Evolutionary conservation across 2,113 vertebrate species (phyloP).

Genomic region (Myiagra hebetior): DNA sequence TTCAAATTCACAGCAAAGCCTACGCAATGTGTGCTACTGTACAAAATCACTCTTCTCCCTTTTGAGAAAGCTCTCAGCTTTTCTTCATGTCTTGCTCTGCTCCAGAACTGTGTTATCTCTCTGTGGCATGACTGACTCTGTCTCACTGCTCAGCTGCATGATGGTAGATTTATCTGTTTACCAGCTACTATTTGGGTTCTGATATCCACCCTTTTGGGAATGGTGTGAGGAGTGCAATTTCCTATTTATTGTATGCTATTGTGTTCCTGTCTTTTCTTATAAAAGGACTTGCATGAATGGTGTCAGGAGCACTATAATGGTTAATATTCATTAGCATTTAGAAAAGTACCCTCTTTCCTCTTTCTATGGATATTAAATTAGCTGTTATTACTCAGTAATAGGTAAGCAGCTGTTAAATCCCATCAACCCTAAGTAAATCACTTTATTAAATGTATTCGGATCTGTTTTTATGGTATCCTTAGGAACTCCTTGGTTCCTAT

Average conservation of each 20-base stretch:
- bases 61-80: not conserved
- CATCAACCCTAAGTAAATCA: constrained; percentile 54
- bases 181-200: constrained; percentile 38
- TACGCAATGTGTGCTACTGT: not conserved
- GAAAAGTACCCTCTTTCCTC: not conserved
- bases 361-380: constrained; percentile 57
- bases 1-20: constrained; percentile 28
- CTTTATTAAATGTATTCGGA: constrained; percentile 34
- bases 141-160: constrained; percentile 8
- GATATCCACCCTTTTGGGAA: constrained; percentile 17
- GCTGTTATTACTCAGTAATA: constrained; percentile 42
- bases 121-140: constrained; percentile 24
- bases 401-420: constrained; percentile 51
- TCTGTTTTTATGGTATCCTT: constrained; percentile 25
- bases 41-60: constrained; percentile 7
- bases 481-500: not conserved
- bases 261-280: constrained; percentile 42
- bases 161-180: constrained; percentile 66
- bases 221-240: constrained; percentile 45
- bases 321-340: constrained; percentile 57
- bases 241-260: constrained; percentile 31
- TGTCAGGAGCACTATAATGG: constrained; percentile 10
- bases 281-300: constrained; percentile 8
- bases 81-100: not conserved
- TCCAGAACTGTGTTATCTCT: constrained; percentile 51